Evolutionary conservation across 1,140 invertebrate species (phyloP).

Genomic region (Whitmania pigra): DNA sequence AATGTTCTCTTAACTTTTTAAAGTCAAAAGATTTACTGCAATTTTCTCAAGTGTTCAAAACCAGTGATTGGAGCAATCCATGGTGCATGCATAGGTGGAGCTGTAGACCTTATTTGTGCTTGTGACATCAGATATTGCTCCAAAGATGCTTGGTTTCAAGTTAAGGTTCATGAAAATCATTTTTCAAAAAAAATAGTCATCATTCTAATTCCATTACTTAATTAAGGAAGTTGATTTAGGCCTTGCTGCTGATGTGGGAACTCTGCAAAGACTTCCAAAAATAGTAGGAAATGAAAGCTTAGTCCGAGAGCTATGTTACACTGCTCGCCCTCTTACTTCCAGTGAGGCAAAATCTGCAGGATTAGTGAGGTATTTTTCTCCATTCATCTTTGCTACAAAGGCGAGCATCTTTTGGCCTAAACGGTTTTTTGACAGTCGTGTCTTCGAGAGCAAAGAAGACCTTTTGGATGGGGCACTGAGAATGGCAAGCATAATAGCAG

Average conservation of each 20-base stretch:
- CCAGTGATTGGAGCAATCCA: constrained; percentile 80
- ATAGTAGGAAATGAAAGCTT: constrained; percentile 75
- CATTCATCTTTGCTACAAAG: not conserved
- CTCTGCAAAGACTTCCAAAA: constrained; percentile 83
- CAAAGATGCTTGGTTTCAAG: constrained; percentile 79
- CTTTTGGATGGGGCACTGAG: constrained; percentile 58
- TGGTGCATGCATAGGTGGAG: constrained; percentile 76
- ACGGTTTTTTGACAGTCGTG: constrained; percentile 51
- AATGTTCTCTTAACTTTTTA: not conserved
- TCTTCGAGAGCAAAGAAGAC: constrained; percentile 55
- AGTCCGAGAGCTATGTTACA: constrained; percentile 71
- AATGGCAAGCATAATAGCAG: constrained; percentile 61
- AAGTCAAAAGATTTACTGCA: not conserved
- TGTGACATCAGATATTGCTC: constrained; percentile 85
- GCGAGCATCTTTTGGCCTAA: constrained; percentile 37
- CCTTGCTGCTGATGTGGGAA: constrained; percentile 85
- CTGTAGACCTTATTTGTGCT: constrained; percentile 69
- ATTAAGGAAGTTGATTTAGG: constrained; percentile 51
- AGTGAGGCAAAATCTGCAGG: constrained; percentile 57
- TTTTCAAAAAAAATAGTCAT: not conserved
- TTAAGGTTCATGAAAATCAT: constrained; percentile 36
- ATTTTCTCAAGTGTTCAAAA: constrained; percentile 55
- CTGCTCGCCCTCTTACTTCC: constrained; percentile 65
- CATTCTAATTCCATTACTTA: not conserved
- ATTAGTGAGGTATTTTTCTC: constrained; percentile 34